Evolutionary conservation across 2,113 vertebrate genomes (phyloP), one percentile per base, ranked within the genome.

Genomic region (Tragelaphus strepsiceros): DNA sequence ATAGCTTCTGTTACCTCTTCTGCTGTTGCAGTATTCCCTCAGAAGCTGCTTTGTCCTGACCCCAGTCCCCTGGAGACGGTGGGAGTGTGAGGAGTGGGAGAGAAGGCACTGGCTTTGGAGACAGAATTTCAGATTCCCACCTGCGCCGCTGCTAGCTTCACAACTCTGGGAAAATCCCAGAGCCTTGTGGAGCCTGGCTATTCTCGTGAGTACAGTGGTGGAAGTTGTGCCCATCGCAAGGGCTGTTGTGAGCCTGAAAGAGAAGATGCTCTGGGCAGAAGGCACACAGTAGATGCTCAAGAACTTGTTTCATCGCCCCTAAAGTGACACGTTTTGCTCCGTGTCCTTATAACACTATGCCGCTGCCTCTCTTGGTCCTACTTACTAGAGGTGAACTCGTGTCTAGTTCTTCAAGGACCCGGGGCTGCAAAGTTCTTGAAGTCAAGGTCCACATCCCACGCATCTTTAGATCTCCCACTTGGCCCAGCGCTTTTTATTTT

Each of bases 191-290:
- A 64, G 56, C 14, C 9, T 46, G 83, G 46, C 43, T 74, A 26
- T 30, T 46, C 53, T 71, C 8, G 2, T 2, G 26, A 56, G 84
- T 5, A 26, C 67, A 85, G 0, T 2, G 67, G 15, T 8, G 24
- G 88, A 39, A 13, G 13, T 15, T 39, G 15, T 0, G 53, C 3
- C 2, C 21, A 7, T 22, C 1, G 22, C 7, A 0, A 43, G 35
- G 78, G 83, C 83, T 2, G 30, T 1, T 0, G 5, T 58, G 53
- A 74, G 43, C 67, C 84, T 2, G 0, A 39, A 24, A 15, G 2
- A 78, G 32, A 19, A 64, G 46, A 22, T 4, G 12, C 39, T 62
- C 59, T 10, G 46, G 46, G 35, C 88, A 56, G 28, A 74, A 21
- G 84, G 58, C 46, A n/a, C 26, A 3, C 7, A 46, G 62, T 2